Conservation (phyloP, 2,888 invertebrate species). For the Thereva unica region DNA sequence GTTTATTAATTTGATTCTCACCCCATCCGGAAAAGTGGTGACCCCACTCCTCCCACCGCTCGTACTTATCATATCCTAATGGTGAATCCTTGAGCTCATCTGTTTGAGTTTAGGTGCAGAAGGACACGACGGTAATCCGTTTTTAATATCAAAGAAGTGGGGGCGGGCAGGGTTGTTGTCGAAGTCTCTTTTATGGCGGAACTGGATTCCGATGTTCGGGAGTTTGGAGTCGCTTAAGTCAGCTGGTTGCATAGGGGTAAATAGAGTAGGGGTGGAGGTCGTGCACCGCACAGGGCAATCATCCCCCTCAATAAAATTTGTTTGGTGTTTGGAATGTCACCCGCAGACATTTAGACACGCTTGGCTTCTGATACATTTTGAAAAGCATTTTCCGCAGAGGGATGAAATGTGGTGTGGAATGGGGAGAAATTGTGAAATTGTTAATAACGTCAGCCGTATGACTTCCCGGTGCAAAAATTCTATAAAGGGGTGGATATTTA, state of each 20-base stretch:
- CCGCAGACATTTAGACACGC: constrained; percentile 53
- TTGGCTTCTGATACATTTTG: constrained; percentile 33
- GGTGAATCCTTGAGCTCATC: constrained; percentile 26
- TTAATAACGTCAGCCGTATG: constrained; percentile 38
- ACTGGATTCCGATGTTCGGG: constrained; percentile 20
- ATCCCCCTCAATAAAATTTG: constrained; percentile 54
- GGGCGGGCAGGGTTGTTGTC: constrained; percentile 8
- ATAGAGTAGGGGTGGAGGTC: constrained; percentile 21
- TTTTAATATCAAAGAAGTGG: constrained; percentile 44
- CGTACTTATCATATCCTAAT: background rate
- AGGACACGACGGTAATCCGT: constrained; percentile 47
- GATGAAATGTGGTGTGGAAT: constrained; percentile 20
- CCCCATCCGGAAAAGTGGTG: constrained; percentile 10
- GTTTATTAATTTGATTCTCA: constrained; percentile 42
- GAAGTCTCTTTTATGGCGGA: constrained; percentile 18
- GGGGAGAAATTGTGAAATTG: constrained; percentile 39
- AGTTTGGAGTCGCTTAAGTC: constrained; percentile 14
- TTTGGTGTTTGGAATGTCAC: constrained; percentile 58
- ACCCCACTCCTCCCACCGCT: constrained; percentile 28
- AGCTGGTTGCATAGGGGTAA: constrained; percentile 29
- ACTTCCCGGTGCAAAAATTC: constrained; percentile 3
- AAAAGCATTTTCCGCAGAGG: constrained; percentile 29
- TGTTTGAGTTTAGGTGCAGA: constrained; percentile 36
- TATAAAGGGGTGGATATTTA: no score
- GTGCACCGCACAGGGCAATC: constrained; percentile 5